Base-by-base conservation (phyloP, 2,797 vertebrate species). In the Tokudaia tokunoshimensis region DNA sequence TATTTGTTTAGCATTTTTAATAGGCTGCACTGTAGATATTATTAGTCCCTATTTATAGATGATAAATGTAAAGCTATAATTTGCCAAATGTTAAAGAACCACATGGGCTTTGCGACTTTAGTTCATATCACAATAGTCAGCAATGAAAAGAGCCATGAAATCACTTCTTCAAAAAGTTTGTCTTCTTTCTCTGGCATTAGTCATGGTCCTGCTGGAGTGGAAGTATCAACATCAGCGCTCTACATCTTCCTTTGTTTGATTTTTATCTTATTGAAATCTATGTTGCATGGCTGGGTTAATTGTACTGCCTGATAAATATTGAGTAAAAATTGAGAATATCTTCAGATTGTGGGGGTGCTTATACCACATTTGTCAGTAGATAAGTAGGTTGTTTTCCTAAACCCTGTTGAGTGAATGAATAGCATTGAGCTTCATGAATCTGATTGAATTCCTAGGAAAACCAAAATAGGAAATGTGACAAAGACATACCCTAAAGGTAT, bases 321-420 rank as follows among this genome's bases (percentile, higher is more conserved):
- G 19, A 83, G 76, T 94, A 92, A 83, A 92, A 37, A 0, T 59
- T 94, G 92, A 92, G 96, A 97, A 91, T 44, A 91, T 52, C 52
- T 61, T 6, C 47, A 83, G 34, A 65, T 94, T 1, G 0, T 7
- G 92, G 13, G 31, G 89, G 29, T 96, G 84, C 76, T 92, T 57
- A 95, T 80, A 29, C 4, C 41, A 86, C 72, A 96, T 76, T 94
- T 70, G 65, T 83, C 52, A n/a, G 19, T 31, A 26, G 12, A 37
- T 22, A 61, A 24, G 31, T 5, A 84, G 57, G 29, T 22, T 76
- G 41, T 57, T 59, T 85, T n/a, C 75, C 1, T 75, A 37, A 67
- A 81, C 29, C 50, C 20, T 67, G 50, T 24, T 92, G 31, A 92
- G 50, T 76, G 59, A 70, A 8, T 37, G 44, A 76, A 41, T 74